Percentiles rank a stretch among this genome's conserved stretches.
phyloP scores from a whole-genome alignment of 2,113 vertebrate genomes.

The Charina bottae region DNA sequence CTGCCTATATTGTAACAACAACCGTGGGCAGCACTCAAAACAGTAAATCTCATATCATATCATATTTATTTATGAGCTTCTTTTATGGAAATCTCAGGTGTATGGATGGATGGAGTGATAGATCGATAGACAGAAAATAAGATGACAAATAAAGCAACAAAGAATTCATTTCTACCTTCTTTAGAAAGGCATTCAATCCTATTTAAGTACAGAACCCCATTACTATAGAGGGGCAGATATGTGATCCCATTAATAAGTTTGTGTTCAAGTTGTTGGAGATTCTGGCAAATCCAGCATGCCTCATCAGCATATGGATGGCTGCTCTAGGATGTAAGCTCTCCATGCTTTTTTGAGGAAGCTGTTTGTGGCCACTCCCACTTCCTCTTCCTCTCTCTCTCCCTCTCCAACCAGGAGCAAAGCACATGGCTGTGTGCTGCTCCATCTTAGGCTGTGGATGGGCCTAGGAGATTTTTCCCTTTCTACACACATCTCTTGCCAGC shows the following conservation, averaged over 20 bases:
- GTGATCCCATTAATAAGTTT: not conserved
- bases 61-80: not conserved
- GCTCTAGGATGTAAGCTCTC: no score
- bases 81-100: not conserved
- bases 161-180: not conserved
- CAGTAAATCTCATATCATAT: not conserved
- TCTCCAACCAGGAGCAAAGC: no score
- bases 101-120: not conserved
- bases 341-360: no score
- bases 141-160: not conserved
- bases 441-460: no score
- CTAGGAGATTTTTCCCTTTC: no score
- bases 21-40: not conserved
- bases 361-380: no score
- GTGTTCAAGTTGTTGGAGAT: no score
- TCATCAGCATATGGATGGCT: no score
- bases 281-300: no score
- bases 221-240: not conserved
- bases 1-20: not conserved
- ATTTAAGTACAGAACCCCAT: not conserved
- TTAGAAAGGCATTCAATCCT: not conserved
- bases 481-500: no score
- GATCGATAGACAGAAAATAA: not conserved
- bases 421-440: no score
- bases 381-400: no score